A percentile compares a stretch with the other conserved stretches of the same genome.
phyloP scores from a whole-genome alignment of 2,797 vertebrate species.

The Acrossocheilus wenchowensis region DNA sequence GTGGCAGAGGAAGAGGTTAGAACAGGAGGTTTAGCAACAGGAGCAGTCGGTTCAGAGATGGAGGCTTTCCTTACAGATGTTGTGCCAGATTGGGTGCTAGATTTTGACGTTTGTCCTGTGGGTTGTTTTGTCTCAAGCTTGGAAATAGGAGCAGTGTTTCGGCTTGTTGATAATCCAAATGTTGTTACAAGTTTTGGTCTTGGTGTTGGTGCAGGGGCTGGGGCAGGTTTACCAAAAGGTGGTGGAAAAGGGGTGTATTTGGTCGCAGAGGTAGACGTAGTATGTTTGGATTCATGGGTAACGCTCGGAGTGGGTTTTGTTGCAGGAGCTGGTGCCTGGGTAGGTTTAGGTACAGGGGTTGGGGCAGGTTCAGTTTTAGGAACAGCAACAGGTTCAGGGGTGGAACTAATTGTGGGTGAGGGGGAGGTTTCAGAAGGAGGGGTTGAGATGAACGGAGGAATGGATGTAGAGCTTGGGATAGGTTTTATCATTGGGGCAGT shows the following conservation, averaged over 20 bases:
- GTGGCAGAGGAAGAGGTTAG: neutral
- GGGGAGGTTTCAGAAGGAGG: slow-evolving; percentile 55
- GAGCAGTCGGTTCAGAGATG: slow-evolving; percentile 53
- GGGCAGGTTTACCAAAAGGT: slow-evolving; percentile 20
- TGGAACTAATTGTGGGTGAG: slow-evolving; percentile 59
- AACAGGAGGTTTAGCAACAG: slow-evolving; percentile 41
- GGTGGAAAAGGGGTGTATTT: neutral
- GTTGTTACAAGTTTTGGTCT: slow-evolving; percentile 62
- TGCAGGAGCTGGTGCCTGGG: neutral
- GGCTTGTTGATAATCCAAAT: slow-evolving; percentile 61
- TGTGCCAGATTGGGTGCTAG: slow-evolving; percentile 42
- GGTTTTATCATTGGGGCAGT: slow-evolving; percentile 17
- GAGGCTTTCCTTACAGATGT: slow-evolving; percentile 50
- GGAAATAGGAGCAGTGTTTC: slow-evolving; percentile 58
- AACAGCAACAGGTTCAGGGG: slow-evolving; percentile 16
- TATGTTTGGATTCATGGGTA: slow-evolving; percentile 19
- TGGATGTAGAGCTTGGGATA: neutral
- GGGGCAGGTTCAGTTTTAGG: slow-evolving; percentile 15
- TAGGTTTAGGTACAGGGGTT: slow-evolving; percentile 10
- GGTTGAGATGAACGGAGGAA: neutral
- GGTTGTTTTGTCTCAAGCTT: slow-evolving; percentile 56
- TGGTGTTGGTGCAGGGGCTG: slow-evolving; percentile 41
- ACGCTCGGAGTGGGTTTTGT: slow-evolving; percentile 6
- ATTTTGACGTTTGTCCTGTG: slow-evolving; percentile 44
- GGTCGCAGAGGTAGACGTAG: slow-evolving; percentile 6